Evolutionary conservation across 2,888 invertebrate genomes (phyloP).

Genomic region (Ferdinandea cuprea): DNA sequence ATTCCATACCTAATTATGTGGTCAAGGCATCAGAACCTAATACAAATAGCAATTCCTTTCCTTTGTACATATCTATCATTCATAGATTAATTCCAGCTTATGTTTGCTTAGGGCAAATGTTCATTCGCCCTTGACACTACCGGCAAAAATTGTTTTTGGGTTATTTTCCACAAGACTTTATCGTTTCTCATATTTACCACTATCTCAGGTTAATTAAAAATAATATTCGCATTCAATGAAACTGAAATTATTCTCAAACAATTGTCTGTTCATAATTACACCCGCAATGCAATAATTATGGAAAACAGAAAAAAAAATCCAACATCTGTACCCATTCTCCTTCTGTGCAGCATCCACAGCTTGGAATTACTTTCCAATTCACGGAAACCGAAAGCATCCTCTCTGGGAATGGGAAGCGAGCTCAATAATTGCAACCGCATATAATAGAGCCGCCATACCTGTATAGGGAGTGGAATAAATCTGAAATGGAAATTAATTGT

Average conservation of each 20-base stretch:
- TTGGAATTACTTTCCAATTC: constrained; percentile 65
- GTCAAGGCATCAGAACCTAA: too few relatives aligned
- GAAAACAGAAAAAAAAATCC: constrained; percentile 33
- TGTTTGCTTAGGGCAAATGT: too few relatives aligned
- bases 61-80: too few relatives aligned
- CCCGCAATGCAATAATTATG: constrained; percentile 58
- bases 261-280: constrained; percentile 61
- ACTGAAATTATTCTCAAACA: constrained; percentile 59
- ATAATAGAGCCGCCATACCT: constrained; percentile 32
- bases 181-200: neutral
- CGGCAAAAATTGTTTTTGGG: neutral
- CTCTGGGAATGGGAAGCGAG: constrained; percentile 69
- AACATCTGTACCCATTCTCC: constrained; percentile 44
- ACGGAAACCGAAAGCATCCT: constrained; percentile 74
- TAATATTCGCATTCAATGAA: constrained; percentile 54
- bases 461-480: constrained; percentile 73
- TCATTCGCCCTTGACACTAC: neutral
- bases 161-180: neutral
- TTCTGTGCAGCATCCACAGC: constrained; percentile 58
- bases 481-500: constrained; percentile 74
- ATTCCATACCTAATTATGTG: too few relatives aligned
- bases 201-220: constrained; percentile 21
- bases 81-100: too few relatives aligned
- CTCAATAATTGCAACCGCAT: constrained; percentile 67
- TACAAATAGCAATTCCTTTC: too few relatives aligned